Conservation (phyloP, 2,888 invertebrate species). For the Schizotus pectinicornis region DNA sequence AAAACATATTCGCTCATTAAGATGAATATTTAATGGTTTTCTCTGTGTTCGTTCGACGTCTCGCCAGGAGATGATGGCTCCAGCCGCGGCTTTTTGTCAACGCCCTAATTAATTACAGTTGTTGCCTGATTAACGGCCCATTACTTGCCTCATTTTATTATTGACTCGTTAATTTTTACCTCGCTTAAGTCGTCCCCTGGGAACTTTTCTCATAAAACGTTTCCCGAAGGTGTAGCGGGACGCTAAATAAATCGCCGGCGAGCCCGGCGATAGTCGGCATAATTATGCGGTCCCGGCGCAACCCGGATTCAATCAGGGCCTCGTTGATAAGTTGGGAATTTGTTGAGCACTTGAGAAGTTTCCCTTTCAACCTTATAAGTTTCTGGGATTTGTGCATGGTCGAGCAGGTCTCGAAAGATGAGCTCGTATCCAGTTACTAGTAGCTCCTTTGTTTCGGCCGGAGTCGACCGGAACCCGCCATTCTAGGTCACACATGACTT, state of each 20-base stretch:
- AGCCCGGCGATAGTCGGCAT: no score
- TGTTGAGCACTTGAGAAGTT: conserved; percentile 22
- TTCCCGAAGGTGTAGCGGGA: no score
- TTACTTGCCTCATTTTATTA: conserved; percentile 27
- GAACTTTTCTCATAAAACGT: no score
- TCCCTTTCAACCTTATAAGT: conserved; percentile 19
- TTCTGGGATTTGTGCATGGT: conserved; percentile 22
- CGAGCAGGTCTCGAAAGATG: conserved; percentile 19
- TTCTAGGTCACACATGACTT: conserved; percentile 44
- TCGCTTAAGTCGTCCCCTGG: no score
- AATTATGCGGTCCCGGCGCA: not conserved
- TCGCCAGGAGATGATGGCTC: no score
- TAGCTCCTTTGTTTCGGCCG: conserved; percentile 30
- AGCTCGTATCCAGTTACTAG: conserved; percentile 18
- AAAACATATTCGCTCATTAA: no score
- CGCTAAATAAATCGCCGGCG: no score
- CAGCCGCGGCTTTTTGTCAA: conserved; percentile 20
- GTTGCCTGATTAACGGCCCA: conserved; percentile 27
- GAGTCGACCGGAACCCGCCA: conserved; percentile 41
- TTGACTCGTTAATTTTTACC: not conserved
- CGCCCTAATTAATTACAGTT: conserved; percentile 25
- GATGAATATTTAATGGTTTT: no score
- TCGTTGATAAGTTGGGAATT: conserved; percentile 14
- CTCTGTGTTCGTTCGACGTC: no score
- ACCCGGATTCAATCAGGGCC: conserved; percentile 16